Evolutionary conservation across 2,113 vertebrate genomes (phyloP).

Genomic region (Melierax canorus): DNA sequence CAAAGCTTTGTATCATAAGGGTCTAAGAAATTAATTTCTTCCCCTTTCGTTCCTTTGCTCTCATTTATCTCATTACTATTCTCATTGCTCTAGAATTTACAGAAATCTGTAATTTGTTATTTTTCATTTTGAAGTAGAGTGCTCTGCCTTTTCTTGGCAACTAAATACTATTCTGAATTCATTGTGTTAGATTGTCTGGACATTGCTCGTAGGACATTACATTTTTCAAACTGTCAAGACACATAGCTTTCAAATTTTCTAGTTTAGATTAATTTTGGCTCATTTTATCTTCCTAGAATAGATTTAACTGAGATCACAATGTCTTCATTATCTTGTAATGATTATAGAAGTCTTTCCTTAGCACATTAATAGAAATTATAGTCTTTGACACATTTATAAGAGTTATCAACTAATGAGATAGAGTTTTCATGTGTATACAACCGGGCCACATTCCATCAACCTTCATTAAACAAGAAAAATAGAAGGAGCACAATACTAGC

Average conservation of each 20-base stretch:
- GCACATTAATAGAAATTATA: not conserved
- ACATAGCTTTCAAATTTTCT: not conserved
- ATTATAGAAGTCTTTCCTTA: not conserved
- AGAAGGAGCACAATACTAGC: not conserved
- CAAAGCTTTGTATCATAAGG: not conserved
- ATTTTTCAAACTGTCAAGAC: slow-evolving; percentile 18
- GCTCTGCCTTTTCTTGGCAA: not conserved
- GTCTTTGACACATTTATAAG: not conserved
- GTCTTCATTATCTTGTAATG: slow-evolving; percentile 22
- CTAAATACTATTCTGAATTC: not conserved
- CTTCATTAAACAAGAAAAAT: not conserved
- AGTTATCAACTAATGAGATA: slow-evolving; percentile 1
- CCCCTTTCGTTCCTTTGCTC: not conserved
- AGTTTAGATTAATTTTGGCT: not conserved
- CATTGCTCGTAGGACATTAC: not conserved
- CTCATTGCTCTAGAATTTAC: not conserved
- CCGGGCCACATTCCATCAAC: not conserved
- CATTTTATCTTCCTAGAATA: slow-evolving; percentile 13
- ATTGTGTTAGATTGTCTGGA: not conserved
- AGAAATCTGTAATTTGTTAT: not conserved
- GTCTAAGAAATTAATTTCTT: not conserved
- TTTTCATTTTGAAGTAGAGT: not conserved
- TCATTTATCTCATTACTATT: not conserved
- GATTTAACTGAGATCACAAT: not conserved
- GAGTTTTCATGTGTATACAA: not conserved